phyloP scores from a whole-genome alignment of 2,797 vertebrate species.

The Intellagama lesueurii region DNA sequence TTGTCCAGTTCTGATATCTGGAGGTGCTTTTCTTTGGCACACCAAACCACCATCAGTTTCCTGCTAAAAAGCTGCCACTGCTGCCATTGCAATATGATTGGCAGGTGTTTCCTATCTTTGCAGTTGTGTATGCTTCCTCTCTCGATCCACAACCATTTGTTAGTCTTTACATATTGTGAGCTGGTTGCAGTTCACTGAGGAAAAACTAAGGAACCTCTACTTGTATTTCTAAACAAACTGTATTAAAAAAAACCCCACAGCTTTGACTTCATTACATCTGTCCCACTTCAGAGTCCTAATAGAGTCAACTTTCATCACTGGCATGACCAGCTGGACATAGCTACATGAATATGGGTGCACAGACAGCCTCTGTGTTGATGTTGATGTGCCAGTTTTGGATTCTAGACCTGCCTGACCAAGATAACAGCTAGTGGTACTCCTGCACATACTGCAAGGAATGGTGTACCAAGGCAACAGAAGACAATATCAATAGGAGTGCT shows the following conservation, averaged over 20 bases:
- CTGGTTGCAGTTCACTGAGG: neutral
- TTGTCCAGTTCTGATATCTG: neutral
- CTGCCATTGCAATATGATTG: neutral
- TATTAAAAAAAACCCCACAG: neutral
- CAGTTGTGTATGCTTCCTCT: neutral
- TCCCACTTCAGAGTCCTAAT: neutral
- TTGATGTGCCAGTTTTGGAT: neutral
- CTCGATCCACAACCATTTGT: neutral
- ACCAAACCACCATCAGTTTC: conserved; percentile 10
- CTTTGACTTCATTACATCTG: conserved; percentile 2
- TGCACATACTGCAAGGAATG: neutral
- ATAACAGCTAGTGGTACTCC: neutral
- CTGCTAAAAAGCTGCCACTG: neutral
- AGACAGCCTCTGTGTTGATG: neutral
- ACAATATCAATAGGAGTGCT: neutral
- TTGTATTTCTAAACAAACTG: neutral
- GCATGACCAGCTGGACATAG: conserved; percentile 2
- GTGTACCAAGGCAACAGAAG: neutral
- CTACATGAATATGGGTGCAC: neutral
- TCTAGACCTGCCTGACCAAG: neutral
- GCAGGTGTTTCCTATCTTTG: conserved; percentile 18
- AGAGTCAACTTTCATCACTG: neutral
- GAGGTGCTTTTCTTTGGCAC: conserved; percentile 8
- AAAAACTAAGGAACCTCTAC: neutral
- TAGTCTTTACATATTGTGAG: neutral